These are phyloP conservation scores for Hedya salicella DNA, from an alignment of 2,888 invertebrate genomes.

Conservation along the genomic window DNA sequence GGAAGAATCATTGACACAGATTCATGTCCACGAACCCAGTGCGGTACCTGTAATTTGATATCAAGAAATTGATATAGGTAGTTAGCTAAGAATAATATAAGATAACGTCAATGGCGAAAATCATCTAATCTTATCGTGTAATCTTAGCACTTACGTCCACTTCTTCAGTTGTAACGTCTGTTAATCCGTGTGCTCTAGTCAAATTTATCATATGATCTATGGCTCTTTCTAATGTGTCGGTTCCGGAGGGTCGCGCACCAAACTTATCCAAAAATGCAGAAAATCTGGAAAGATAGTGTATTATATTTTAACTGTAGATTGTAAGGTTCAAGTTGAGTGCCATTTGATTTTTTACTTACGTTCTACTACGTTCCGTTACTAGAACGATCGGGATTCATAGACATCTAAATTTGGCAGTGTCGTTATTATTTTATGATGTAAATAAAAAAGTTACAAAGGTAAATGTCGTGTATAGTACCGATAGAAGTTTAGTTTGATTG, in stretches of 20 bases:
- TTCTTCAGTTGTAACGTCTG: conserved; percentile 88
- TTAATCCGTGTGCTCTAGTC: conserved; percentile 55
- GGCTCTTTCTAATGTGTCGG: conserved; percentile 85
- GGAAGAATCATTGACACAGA: conserved; percentile 86
- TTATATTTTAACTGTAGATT: not conserved
- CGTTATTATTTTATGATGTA: conserved; percentile 11
- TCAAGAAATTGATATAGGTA: not conserved
- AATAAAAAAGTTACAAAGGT: conserved; percentile 4
- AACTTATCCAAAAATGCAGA: conserved; percentile 77
- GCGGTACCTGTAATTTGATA: conserved; percentile 64
- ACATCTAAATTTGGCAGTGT: conserved; percentile 3
- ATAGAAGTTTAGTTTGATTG: not conserved
- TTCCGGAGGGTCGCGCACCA: conserved; percentile 87
- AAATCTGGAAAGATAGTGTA: conserved; percentile 59
- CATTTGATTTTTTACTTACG: too few relatives aligned
- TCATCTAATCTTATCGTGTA: too few relatives aligned
- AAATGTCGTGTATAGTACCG: not conserved
- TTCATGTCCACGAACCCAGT: conserved; percentile 86
- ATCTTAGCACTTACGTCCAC: conserved; percentile 65
- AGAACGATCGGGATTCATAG: conserved; percentile 25
- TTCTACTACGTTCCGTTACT: conserved; percentile 10
- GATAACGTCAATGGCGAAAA: too few relatives aligned
- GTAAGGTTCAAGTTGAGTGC: conserved; percentile 4
- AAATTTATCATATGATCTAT: conserved; percentile 86
- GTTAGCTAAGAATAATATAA: too few relatives aligned